A percentile compares a stretch with the other conserved stretches of the same genome.
Conservation (phyloP, 2,113 vertebrate genomes). For the Microtus pennsylvanicus region DNA sequence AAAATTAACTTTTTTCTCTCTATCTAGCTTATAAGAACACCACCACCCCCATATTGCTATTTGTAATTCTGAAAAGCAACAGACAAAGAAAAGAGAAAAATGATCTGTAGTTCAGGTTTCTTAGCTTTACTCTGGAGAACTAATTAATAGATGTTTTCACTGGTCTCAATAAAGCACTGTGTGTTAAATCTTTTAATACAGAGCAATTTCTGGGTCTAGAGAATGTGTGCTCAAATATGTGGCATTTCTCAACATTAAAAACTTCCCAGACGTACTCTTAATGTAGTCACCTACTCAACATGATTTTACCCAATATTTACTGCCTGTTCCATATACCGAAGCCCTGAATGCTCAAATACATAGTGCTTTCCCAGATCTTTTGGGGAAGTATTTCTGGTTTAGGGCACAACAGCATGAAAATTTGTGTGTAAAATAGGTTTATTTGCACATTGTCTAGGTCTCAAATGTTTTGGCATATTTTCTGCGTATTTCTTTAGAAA, state of each 20-base stretch:
- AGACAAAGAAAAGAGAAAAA: neutral
- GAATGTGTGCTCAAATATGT: neutral
- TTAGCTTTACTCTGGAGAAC: conserved; percentile 33
- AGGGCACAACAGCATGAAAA: neutral
- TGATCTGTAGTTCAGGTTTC: neutral
- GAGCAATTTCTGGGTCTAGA: neutral
- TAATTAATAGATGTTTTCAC: conserved; percentile 42
- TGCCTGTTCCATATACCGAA: neutral
- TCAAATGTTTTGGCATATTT: neutral
- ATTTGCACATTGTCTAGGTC: neutral
- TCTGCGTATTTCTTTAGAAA: neutral
- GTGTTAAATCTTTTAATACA: conserved; percentile 19
- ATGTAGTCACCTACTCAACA: neutral
- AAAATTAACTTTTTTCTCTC: neutral
- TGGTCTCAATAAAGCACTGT: neutral
- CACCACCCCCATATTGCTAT: neutral
- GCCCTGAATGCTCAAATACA: neutral
- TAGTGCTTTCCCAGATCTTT: neutral
- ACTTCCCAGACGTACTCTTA: neutral
- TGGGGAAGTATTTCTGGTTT: neutral
- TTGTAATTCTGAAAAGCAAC: conserved; percentile 53
- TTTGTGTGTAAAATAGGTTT: neutral
- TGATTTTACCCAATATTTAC: neutral
- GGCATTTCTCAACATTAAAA: neutral
- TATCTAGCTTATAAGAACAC: neutral